These are phyloP conservation scores for Artemia franciscana DNA, from an alignment of 1,140 invertebrate species.

Conservation along the genomic window DNA sequence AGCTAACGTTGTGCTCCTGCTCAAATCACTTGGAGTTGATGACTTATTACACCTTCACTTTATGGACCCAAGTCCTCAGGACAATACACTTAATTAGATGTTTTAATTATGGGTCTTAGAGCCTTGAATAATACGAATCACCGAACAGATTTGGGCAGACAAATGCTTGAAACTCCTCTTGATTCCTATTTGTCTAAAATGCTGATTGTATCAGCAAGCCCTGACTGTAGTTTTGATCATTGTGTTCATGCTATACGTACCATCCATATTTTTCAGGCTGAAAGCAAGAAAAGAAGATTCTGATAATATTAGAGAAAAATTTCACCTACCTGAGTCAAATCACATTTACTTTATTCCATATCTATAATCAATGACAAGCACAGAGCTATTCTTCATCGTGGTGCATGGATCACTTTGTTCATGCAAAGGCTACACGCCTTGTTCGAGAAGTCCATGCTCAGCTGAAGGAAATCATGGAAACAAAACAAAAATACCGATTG, in stretches of 20 bases:
- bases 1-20: constrained; percentile 81
- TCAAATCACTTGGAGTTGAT: constrained; percentile 88
- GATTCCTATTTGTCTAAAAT: constrained; percentile 98
- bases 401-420: constrained; percentile 95
- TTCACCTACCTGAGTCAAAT: constrained; percentile 96
- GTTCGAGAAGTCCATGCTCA: constrained; percentile 92
- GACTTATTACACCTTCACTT: constrained; percentile 95
- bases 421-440: constrained; percentile 93
- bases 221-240: constrained; percentile 77
- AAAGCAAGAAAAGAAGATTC: constrained; percentile 97
- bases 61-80: constrained; percentile 97
- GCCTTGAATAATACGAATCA: constrained; percentile 87
- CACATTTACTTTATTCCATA: constrained; percentile 90
- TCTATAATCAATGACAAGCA: constrained; percentile 94
- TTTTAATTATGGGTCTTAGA: constrained; percentile 98
- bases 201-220: constrained; percentile 75
- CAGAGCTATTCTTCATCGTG: constrained; percentile 76
- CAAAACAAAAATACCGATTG: constrained; percentile 78
- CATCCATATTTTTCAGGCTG: constrained; percentile 92
- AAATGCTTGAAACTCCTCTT: constrained; percentile 97
- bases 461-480: constrained; percentile 85
- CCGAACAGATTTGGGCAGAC: constrained; percentile 65
- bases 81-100: constrained; percentile 96
- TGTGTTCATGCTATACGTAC: constrained; percentile 97
- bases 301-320: constrained; percentile 86